phyloP scores from a whole-genome alignment of 2,888 invertebrate species.

The Gryllus longicercus region DNA sequence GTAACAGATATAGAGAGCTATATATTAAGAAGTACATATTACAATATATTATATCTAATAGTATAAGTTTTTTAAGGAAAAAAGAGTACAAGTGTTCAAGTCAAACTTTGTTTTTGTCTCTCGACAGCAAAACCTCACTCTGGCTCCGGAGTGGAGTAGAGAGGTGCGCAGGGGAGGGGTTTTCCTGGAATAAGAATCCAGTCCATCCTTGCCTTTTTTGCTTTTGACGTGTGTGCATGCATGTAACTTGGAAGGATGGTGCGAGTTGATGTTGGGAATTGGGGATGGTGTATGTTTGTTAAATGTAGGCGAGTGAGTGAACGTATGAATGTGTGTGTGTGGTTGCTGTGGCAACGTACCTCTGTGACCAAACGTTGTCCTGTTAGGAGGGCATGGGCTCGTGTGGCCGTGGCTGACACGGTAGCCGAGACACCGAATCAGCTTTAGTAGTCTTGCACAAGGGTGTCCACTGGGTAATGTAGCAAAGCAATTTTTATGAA shows the following conservation, averaged over 20 bases:
- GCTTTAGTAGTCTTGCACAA: slow-evolving; percentile 17
- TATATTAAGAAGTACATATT: slow-evolving; percentile 36
- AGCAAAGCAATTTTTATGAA: not conserved
- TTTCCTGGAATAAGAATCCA: slow-evolving; percentile 35
- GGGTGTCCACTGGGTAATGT: slow-evolving; percentile 7
- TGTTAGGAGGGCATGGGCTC: not conserved
- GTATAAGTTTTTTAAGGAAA: slow-evolving; percentile 25
- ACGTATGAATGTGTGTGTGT: not conserved
- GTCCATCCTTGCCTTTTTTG: slow-evolving; percentile 40
- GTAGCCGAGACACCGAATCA: slow-evolving; percentile 17
- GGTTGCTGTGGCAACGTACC: slow-evolving; percentile 26
- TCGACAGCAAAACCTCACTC: slow-evolving; percentile 32
- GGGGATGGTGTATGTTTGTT: not conserved
- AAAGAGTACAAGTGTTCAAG: slow-evolving; percentile 39
- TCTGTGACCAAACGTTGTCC: slow-evolving; percentile 35
- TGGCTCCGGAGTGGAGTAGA: slow-evolving; percentile 30
- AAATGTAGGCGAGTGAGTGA: slow-evolving; percentile 25
- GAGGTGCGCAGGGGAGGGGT: slow-evolving; percentile 4
- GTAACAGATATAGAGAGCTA: slow-evolving; percentile 39
- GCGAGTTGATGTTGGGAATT: not conserved
- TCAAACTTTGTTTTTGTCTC: slow-evolving; percentile 35
- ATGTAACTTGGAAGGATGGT: slow-evolving; percentile 20
- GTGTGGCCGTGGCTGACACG: not conserved
- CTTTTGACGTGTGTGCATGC: slow-evolving; percentile 34
- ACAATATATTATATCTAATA: slow-evolving; percentile 32